Percentiles rank a stretch among this genome's conserved stretches.
phyloP scores from a whole-genome alignment of 2,113 vertebrate species.

The Brienomyrus brachyistius region DNA sequence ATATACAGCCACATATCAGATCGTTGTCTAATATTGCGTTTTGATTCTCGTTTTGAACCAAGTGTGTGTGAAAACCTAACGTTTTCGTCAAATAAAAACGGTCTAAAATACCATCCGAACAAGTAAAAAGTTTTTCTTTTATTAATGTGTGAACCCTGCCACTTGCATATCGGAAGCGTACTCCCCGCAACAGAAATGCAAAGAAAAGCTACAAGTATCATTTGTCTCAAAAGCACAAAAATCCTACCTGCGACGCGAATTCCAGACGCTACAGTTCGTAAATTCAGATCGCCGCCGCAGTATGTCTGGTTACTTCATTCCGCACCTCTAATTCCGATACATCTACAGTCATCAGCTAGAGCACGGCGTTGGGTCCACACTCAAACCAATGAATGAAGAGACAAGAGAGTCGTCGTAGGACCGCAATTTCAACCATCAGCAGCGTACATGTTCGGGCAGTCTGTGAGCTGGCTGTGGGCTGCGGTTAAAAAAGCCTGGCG shows the following conservation, averaged over 20 bases:
- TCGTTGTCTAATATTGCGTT: not conserved
- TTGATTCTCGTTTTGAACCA: not conserved
- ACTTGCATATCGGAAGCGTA: not conserved
- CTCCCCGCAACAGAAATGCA: not conserved
- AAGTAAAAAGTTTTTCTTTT: not conserved
- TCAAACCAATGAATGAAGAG: conserved; percentile 12
- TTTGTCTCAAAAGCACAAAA: not conserved
- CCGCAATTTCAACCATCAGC: not conserved
- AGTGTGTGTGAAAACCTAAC: not conserved
- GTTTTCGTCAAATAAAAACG: not conserved
- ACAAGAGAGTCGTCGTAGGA: not conserved
- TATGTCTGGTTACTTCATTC: not conserved
- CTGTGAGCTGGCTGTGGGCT: not conserved
- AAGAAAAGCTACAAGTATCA: not conserved
- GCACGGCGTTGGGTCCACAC: not conserved
- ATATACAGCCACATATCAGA: not conserved
- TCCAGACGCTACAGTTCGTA: not conserved
- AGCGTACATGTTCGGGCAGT: not conserved
- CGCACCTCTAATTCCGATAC: conserved; percentile 13
- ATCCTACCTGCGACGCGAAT: not conserved
- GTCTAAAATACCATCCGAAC: not conserved
- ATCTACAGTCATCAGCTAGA: not conserved
- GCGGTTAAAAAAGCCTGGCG: not conserved
- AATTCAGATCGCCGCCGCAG: not conserved
- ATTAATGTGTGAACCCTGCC: not conserved